Conservation (phyloP, 2,113 vertebrate species). For the Galeopterus variegatus region DNA sequence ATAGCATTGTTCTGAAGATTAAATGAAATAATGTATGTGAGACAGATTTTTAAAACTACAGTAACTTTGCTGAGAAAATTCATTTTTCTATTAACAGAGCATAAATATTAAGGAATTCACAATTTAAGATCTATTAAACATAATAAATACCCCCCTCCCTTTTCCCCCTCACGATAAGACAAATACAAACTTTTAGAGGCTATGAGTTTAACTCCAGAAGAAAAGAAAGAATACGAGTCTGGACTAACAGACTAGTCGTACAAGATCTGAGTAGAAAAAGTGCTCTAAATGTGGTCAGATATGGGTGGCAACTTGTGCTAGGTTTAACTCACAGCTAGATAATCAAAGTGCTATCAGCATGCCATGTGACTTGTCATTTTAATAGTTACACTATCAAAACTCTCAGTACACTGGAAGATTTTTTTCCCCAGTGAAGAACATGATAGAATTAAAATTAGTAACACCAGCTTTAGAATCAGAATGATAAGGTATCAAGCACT, state of each 20-base stretch:
- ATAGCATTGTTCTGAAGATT: neutral
- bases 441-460: neutral
- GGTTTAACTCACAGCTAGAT: neutral
- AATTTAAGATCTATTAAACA: neutral
- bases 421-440: neutral
- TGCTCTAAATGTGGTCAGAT: neutral
- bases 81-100: conserved; percentile 25
- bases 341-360: neutral
- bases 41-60: neutral
- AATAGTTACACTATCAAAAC: neutral
- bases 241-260: neutral
- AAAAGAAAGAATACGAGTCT: neutral
- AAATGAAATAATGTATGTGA: conserved; percentile 1
- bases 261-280: neutral
- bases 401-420: neutral
- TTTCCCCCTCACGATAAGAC: neutral
- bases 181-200: conserved; percentile 21
- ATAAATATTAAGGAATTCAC: conserved; percentile 47
- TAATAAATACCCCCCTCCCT: neutral
- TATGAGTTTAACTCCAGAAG: conserved; percentile 4
- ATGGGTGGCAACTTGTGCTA: neutral
- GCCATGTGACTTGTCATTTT: neutral
- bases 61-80: conserved; percentile 26
- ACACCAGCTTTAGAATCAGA: neutral
- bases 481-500: too few species aligned